Percentiles rank a stretch among this genome's conserved stretches.
Evolutionary conservation across 2,797 vertebrate genomes (phyloP).

Genomic region (Atherinosoma microstoma): DNA sequence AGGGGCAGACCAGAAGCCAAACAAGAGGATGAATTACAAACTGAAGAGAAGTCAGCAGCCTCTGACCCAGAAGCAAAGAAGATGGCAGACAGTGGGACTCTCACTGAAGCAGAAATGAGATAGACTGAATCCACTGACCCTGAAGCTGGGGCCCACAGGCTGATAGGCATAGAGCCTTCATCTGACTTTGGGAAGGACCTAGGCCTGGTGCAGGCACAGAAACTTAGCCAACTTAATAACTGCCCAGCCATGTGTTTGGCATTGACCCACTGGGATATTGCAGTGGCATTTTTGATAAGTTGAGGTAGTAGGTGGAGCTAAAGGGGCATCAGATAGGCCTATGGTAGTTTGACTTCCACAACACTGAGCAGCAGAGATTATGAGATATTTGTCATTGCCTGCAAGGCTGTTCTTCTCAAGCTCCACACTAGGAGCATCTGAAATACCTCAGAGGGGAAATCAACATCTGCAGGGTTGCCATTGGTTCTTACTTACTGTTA

Average conservation of each 20-base stretch:
- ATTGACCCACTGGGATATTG: background rate
- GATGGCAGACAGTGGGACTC: background rate
- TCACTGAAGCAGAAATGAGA: background rate
- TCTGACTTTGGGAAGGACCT: background rate
- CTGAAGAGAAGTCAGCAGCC: background rate
- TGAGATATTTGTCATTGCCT: background rate
- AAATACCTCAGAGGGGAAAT: background rate
- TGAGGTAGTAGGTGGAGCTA: background rate
- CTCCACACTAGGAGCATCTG: background rate
- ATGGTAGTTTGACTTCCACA: background rate
- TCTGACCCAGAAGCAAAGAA: background rate
- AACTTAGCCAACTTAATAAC: background rate
- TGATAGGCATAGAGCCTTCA: background rate
- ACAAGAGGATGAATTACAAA: background rate
- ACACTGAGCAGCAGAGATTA: background rate
- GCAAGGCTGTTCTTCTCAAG: background rate
- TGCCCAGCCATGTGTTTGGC: background rate
- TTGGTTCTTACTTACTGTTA: background rate
- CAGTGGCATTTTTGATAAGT: background rate
- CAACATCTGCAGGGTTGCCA: background rate
- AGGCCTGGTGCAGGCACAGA: background rate
- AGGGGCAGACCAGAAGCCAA: background rate
- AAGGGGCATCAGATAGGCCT: background rate
- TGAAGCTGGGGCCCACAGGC: background rate
- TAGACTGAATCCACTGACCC: background rate